Evolutionary conservation across 2,113 vertebrate species (phyloP).

Genomic region (Albula goreensis): DNA sequence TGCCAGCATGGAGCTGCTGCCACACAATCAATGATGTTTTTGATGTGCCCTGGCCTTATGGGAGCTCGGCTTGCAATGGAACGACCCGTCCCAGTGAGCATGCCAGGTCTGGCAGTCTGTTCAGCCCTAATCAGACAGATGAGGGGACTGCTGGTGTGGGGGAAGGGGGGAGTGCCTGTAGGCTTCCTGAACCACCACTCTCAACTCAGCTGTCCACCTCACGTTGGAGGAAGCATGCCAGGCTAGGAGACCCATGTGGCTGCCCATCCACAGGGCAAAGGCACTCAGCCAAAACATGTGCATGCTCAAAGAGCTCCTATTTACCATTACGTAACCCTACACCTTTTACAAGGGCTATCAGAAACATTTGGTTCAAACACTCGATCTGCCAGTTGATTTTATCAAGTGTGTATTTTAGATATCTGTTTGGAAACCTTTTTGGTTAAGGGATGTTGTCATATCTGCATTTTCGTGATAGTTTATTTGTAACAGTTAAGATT

Average conservation of each 20-base stretch:
- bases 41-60: not conserved
- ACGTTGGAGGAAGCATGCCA: constrained; percentile 22
- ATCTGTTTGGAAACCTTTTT: not conserved
- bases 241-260: not conserved
- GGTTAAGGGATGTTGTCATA: too few species aligned
- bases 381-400: not conserved
- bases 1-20: not conserved
- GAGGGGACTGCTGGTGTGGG: not conserved
- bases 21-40: not conserved
- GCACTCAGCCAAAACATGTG: constrained; percentile 3
- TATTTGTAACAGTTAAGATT: not conserved
- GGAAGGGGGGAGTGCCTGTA: too few species aligned
- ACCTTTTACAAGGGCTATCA: not conserved
- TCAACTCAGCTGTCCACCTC: not conserved
- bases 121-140: not conserved
- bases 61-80: not conserved
- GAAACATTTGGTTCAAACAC: not conserved
- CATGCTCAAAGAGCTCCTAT: constrained; percentile 10
- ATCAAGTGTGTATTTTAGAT: constrained; percentile 13
- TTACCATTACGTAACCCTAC: constrained; percentile 19
- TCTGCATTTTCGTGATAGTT: too few species aligned
- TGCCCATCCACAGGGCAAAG: not conserved
- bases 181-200: not conserved
- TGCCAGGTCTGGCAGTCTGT: not conserved
- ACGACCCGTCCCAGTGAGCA: not conserved